Percentiles rank a stretch among this genome's conserved stretches.
Conservation (phyloP, 2,888 invertebrate genomes). For the Oscheius sp. region DNA sequence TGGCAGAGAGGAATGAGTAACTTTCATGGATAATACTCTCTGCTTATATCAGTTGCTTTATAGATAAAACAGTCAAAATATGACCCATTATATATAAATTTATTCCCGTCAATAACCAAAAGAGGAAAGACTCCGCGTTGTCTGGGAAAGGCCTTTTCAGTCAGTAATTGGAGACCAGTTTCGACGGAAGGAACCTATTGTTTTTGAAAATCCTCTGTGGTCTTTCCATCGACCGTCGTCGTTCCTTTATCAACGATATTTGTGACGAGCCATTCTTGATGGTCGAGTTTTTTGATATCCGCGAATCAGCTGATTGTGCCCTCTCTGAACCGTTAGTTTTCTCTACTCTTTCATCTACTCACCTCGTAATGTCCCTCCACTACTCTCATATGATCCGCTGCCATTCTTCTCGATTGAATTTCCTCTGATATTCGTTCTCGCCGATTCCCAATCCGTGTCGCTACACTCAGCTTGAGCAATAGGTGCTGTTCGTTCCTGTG, state of each 20-base stretch:
- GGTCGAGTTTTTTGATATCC: constrained; percentile 38
- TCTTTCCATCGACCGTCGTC: constrained; percentile 55
- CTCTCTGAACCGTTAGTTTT: constrained; percentile 47
- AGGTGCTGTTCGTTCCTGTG: constrained; percentile 52
- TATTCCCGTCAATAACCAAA: constrained; percentile 1
- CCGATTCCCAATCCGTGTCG: constrained; percentile 69
- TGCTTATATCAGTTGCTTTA: no score
- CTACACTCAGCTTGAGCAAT: constrained; percentile 70
- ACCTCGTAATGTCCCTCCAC: constrained; percentile 47
- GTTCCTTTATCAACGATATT: constrained; percentile 41
- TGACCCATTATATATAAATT: neutral
- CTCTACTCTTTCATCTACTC: no score
- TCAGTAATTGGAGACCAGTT: constrained; percentile 27
- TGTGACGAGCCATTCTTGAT: constrained; percentile 15
- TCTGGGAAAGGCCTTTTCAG: neutral
- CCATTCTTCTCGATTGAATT: constrained; percentile 46
- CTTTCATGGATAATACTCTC: no score
- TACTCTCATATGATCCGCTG: constrained; percentile 31
- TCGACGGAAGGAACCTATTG: constrained; percentile 32
- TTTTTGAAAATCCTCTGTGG: constrained; percentile 51
- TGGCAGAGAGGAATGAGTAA: neutral
- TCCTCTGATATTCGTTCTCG: constrained; percentile 45
- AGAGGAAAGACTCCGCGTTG: constrained; percentile 14
- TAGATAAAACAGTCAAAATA: neutral
- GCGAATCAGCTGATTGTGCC: constrained; percentile 60